Evolutionary conservation across 2,113 vertebrate species (phyloP).

Genomic region (Tympanuchus pallidicinctus): DNA sequence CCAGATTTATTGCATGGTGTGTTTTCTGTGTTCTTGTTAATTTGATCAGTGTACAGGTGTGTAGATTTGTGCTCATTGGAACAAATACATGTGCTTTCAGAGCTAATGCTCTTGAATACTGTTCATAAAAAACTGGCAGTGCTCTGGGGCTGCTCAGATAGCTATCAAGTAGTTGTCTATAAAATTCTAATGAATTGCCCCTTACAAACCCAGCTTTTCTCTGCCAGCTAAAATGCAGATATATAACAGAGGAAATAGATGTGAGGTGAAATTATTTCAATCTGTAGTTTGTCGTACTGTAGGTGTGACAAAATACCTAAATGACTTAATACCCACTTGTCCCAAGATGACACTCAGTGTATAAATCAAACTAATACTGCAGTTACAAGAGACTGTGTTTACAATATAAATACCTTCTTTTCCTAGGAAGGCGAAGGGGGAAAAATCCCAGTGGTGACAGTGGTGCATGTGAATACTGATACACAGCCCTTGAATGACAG

Average conservation of each 20-base stretch:
- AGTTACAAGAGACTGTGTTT: neutral
- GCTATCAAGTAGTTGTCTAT: neutral
- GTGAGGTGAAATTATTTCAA: neutral
- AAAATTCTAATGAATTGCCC: neutral
- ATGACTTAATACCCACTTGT: conserved; percentile 9
- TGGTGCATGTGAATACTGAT: fast-evolving
- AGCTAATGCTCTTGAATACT: neutral
- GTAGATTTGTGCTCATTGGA: neutral
- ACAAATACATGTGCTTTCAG: neutral
- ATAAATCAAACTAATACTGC: neutral
- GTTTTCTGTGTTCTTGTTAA: neutral
- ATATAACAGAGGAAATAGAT: neutral
- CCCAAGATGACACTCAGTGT: conserved; percentile 50
- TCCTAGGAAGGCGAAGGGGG: neutral
- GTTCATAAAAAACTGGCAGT: neutral
- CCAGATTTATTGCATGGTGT: neutral
- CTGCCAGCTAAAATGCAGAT: neutral
- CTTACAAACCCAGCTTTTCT: neutral
- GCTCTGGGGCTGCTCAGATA: neutral
- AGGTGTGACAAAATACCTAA: neutral
- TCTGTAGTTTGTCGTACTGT: neutral
- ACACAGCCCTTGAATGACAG: too few relatives aligned
- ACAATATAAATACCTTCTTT: neutral
- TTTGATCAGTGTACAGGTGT: neutral
- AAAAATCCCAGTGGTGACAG: neutral